A percentile compares a stretch with the other conserved stretches of the same genome.
Evolutionary conservation across 2,888 invertebrate species (phyloP).

Genomic region (Panopea generosa): DNA sequence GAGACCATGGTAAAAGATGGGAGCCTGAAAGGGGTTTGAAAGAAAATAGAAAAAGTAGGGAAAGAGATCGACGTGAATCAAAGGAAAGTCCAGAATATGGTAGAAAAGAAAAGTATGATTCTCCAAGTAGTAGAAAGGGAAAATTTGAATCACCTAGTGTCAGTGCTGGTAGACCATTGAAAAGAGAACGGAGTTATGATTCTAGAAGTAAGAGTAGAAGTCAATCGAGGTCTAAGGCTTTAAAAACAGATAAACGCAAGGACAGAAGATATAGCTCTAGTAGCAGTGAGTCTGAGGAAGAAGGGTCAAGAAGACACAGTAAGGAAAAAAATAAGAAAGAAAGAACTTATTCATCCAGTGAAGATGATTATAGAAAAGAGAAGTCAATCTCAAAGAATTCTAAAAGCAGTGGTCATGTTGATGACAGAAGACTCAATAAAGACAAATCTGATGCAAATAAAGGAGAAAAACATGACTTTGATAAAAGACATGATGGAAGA

Average conservation of each 20-base stretch:
- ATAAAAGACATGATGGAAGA: constrained; percentile 1
- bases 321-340: constrained; percentile 20
- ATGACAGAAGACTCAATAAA: not conserved
- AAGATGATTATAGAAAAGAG: constrained; percentile 39
- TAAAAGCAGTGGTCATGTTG: not conserved
- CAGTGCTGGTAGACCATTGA: not conserved
- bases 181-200: constrained; percentile 19
- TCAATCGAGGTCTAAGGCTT: constrained; percentile 13
- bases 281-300: constrained; percentile 24
- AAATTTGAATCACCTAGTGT: not conserved
- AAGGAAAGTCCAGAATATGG: not conserved
- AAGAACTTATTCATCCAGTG: constrained; percentile 31
- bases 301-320: constrained; percentile 2
- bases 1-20: not conserved
- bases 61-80: not conserved
- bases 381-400: constrained; percentile 28
- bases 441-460: not conserved
- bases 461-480: not conserved
- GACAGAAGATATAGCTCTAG: not conserved
- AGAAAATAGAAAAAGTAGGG: constrained; percentile 4
- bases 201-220: constrained; percentile 27
- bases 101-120: constrained; percentile 27
- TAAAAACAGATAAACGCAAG: constrained; percentile 17
- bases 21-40: constrained; percentile 5
- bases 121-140: constrained; percentile 12